These are phyloP conservation scores for Prionailurus viverrinus DNA, from an alignment of 2,113 vertebrate genomes.

Conservation along the genomic window DNA sequence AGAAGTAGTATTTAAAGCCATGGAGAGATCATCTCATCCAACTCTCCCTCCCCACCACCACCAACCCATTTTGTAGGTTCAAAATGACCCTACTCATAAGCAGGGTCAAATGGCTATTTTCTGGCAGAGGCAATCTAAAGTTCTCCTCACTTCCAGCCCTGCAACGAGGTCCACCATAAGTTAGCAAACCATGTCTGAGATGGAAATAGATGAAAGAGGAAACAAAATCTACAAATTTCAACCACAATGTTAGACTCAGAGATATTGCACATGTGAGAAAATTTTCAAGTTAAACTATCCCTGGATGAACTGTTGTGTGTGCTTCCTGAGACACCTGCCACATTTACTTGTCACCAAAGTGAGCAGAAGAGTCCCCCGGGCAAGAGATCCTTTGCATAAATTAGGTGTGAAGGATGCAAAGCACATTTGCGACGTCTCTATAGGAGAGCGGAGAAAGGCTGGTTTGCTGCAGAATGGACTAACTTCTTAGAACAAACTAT, in stretches of 20 bases:
- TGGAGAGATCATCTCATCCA: neutral
- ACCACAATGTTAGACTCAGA: neutral
- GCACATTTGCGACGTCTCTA: conserved; percentile 35
- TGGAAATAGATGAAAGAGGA: conserved; percentile 37
- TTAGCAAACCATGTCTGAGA: conserved; percentile 31
- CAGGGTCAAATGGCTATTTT: neutral
- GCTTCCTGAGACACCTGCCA: conserved; percentile 53
- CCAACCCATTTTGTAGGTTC: neutral
- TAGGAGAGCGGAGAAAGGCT: neutral
- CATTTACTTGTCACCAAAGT: conserved; percentile 65
- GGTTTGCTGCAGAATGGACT: conserved; percentile 30
- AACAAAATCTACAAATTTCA: conserved; percentile 45
- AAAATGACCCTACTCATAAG: neutral
- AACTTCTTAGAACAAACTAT: conserved; percentile 7
- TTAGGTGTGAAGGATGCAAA: conserved; percentile 64
- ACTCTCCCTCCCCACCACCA: neutral
- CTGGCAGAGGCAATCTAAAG: neutral
- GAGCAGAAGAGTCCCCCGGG: conserved; percentile 38
- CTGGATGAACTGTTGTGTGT: neutral
- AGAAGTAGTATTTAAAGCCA: neutral
- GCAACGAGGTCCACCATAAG: neutral
- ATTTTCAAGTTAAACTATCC: conserved; percentile 55
- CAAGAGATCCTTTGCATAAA: conserved; percentile 48
- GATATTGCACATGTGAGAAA: conserved; percentile 41
- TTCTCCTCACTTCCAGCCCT: neutral